Evolutionary conservation across 2,797 vertebrate species (phyloP), one percentile per base, ranked within the genome.

Genomic region (Rhinophrynus dorsalis): DNA sequence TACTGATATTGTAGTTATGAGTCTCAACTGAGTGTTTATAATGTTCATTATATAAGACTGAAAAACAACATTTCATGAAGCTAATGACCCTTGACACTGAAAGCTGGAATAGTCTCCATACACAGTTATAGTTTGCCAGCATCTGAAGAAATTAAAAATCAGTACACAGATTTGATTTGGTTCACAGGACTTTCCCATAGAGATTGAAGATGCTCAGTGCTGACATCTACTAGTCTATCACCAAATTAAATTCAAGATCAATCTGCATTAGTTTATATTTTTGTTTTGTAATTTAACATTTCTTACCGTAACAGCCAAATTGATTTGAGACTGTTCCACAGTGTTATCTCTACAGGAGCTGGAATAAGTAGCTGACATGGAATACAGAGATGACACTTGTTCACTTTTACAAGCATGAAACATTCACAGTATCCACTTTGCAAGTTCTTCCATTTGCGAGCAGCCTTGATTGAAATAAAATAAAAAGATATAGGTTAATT

Each of bases 1-100:
- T 51, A 51, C 45, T 64, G 48, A 38, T 54, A 55, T 65, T 54
- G 17, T 42, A 44, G 24, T 55, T 65, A 65, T 65, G 62, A 65
- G 48, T 52, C 61, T 52, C 45, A 11, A 40, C 21, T 26, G 45
- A 29, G 47, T 64, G 17, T 65, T 65, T 65, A 42, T 29, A 42
- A 51, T 42, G 62, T 65, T 40, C 47, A 64, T 64, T 48, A 51
- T 37, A 51, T 51, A 64, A 64, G 23, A 23, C 47, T 51, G 61
- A 47, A 51, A 52, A 64, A 64, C 12, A 37, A 21, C 51, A 64
- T 64, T 52, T 64, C 24, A 64, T 26, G 52, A 51, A 52, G 35
- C 27, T 51, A 64, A 64, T 64, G 61, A 40, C 33, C 50, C 62
- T 44, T 65, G 33, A 55, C 62, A 65, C 35, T 54, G 18, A 65